Conservation (phyloP, 2,113 vertebrate species). For the Corydoras sp. region DNA sequence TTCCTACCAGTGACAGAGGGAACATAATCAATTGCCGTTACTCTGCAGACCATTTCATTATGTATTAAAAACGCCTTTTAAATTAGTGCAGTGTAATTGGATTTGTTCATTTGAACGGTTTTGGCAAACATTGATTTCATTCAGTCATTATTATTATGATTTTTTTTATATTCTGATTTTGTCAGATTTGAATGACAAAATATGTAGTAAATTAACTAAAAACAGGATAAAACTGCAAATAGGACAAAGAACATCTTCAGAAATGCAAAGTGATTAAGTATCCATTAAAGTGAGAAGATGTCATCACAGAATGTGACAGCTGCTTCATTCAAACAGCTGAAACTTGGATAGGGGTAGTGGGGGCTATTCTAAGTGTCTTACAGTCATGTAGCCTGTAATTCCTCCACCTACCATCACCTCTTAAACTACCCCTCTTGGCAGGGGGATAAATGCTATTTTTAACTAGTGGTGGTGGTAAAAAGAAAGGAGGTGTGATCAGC, state of each 20-base stretch:
- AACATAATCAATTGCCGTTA: background rate
- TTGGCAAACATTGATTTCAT: background rate
- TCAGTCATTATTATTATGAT: no score
- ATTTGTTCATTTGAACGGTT: background rate
- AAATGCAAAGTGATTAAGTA: slow-evolving; percentile 42
- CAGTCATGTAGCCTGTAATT: slow-evolving; percentile 63
- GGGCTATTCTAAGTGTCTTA: slow-evolving; percentile 59
- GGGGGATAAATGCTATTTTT: slow-evolving; percentile 56
- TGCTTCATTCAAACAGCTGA: slow-evolving; percentile 60
- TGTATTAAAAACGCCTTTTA: no score
- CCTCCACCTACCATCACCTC: slow-evolving; percentile 43
- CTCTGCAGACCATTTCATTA: no score
- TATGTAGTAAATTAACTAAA: no score
- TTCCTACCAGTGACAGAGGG: slow-evolving; percentile 59
- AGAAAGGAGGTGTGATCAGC: slow-evolving; percentile 61
- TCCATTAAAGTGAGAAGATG: slow-evolving; percentile 8
- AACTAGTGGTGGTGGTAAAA: slow-evolving; percentile 55
- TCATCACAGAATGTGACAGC: slow-evolving; percentile 57
- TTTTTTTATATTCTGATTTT: no score
- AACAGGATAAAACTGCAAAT: no score
- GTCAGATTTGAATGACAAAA: no score
- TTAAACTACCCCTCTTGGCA: slow-evolving; percentile 26
- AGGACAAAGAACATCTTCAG: no score
- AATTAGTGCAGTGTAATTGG: background rate
- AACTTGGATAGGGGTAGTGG: slow-evolving; percentile 26